Base-by-base conservation (phyloP, 1,140 invertebrate genomes). In the Drosophila sp. region DNA sequence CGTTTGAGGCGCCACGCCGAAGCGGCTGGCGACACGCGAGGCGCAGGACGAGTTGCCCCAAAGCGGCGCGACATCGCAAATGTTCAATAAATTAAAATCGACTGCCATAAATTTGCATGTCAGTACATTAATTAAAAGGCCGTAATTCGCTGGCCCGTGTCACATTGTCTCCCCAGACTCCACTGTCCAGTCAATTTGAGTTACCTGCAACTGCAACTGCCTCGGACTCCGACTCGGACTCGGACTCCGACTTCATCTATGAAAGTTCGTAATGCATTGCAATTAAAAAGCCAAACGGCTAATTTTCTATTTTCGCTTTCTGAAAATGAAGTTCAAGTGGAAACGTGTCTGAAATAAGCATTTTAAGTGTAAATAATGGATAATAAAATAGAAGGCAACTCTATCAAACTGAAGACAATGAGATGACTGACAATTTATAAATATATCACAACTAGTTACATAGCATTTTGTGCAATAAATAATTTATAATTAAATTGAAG, bases 71-170 rank as follows among this genome's bases (percentile, higher is more conserved):
- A 65, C 65, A 48, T 41, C 53, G 64, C 76, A 48, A 82, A 81
- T 71, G 76, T 76, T 83, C 83, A 89, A 87, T 87, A 87, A 87
- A 87, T 87, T 89, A 89, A 89, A 89, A 89, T 90, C 82, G 77
- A 83, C 62, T 89, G 82, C 89, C 80, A 90, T 90, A 90, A 90
- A 90, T 90, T 90, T 80, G 58, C 72, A 81, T 90, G 89, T 90
- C 87, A 89, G 74, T 90, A 87, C 89, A 90, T 90, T 90, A 90
- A 90, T 89, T 90, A 89, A 89, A 89, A 89, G 73, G 83, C 76
- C 80, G 80, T 87, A 87, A 87, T 87, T 87, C 78, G 78, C 78
- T 73, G 53, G 62, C 46, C 46, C 78, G 58, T 74, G 78, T 87
- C 81, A 86, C 74, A 76, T 56, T 57, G 57, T 62, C 56, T 46